Conservation (phyloP, 2,113 vertebrate genomes). For the Heliornis fulica region DNA sequence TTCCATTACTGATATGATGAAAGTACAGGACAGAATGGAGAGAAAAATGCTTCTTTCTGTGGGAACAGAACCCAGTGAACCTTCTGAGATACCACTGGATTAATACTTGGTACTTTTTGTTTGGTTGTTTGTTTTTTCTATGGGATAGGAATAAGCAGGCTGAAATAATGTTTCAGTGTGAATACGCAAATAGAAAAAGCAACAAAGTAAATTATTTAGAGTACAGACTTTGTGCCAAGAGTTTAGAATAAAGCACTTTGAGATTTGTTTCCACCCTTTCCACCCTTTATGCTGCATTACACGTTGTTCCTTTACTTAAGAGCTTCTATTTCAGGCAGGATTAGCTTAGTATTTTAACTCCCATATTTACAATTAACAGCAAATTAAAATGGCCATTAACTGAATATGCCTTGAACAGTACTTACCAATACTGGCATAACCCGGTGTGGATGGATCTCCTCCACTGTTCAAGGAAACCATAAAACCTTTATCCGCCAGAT, state of each 20-base stretch:
- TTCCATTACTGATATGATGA: neutral
- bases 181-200: neutral
- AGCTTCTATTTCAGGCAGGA: neutral
- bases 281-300: neutral
- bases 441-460: conserved; percentile 83
- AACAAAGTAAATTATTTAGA: neutral
- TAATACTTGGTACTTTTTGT: neutral
- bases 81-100: neutral
- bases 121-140: no score
- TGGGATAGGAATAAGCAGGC: neutral
- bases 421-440: conserved; percentile 82
- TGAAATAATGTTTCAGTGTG: neutral
- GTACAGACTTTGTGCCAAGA: neutral
- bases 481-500: conserved; percentile 75
- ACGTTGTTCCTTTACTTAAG: neutral
- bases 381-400: neutral
- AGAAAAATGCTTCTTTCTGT: neutral
- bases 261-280: neutral
- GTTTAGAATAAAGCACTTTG: neutral
- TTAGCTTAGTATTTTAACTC: neutral
- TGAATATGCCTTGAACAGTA: neutral
- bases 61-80: neutral
- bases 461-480: conserved; percentile 87
- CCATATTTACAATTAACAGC: neutral
- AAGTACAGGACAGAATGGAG: neutral